Evolutionary conservation across 2,888 invertebrate genomes (phyloP).

Genomic region (Myopa tessellatipennis): DNA sequence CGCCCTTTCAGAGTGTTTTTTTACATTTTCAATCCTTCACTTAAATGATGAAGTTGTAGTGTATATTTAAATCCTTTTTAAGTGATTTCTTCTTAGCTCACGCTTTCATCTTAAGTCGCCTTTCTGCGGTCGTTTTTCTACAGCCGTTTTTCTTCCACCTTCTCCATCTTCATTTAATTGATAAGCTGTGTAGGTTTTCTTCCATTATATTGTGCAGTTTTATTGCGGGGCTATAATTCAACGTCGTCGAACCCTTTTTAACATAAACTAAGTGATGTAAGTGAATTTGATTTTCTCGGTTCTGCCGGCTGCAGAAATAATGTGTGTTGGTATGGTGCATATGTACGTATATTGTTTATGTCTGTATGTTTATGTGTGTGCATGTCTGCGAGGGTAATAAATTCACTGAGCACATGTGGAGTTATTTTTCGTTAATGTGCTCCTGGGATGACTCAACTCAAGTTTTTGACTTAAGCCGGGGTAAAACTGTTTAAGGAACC

Average conservation of each 20-base stretch:
- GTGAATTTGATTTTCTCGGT: neutral
- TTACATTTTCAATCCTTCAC: too few species aligned
- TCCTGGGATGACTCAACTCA: neutral
- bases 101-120: too few species aligned
- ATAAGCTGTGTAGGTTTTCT: neutral
- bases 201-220: neutral
- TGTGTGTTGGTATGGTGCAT: neutral
- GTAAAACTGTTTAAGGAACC: too few species aligned
- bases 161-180: neutral
- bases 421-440: constrained; percentile 19
- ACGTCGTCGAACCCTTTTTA: constrained; percentile 1
- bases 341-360: neutral
- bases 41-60: too few species aligned
- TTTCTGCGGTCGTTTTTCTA: too few species aligned
- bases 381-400: constrained; percentile 19
- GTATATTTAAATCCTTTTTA: too few species aligned
- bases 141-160: too few species aligned
- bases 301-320: neutral
- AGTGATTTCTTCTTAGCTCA: too few species aligned
- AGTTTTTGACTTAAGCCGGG: too few species aligned
- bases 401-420: constrained; percentile 26
- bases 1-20: too few species aligned
- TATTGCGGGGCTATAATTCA: neutral
- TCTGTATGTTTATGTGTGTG: neutral
- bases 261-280: neutral